These are phyloP conservation scores for Herpetotheres cachinnans DNA, from an alignment of 2,113 vertebrate species.

Conservation along the genomic window DNA sequence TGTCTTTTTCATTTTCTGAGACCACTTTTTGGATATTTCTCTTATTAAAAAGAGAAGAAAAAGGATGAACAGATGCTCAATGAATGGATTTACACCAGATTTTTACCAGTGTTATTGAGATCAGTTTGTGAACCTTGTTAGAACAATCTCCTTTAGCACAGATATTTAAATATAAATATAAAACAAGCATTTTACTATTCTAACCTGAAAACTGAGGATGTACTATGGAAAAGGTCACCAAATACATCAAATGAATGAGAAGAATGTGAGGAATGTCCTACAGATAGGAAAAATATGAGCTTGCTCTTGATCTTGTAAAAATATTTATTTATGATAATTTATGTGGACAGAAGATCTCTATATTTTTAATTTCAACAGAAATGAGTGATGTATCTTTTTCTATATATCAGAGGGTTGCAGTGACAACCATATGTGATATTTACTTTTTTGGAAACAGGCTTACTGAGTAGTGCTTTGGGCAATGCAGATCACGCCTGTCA, in stretches of 20 bases:
- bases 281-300: background rate
- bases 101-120: background rate
- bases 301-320: background rate
- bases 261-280: background rate
- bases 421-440: background rate
- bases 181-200: background rate
- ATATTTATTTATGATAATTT: slow-evolving; percentile 16
- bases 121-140: background rate
- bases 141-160: background rate
- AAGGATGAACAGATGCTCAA: background rate
- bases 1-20: background rate
- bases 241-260: background rate
- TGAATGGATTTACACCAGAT: background rate
- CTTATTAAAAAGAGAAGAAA: background rate
- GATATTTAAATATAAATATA: background rate
- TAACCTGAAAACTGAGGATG: background rate
- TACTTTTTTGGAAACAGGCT: background rate
- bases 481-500: background rate
- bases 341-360: background rate
- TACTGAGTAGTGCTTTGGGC: background rate
- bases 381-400: background rate
- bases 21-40: background rate
- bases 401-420: background rate
- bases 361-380: slow-evolving; percentile 4
- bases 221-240: background rate